phyloP scores from a whole-genome alignment of 2,113 vertebrate species.

The Neotoma lepida region DNA sequence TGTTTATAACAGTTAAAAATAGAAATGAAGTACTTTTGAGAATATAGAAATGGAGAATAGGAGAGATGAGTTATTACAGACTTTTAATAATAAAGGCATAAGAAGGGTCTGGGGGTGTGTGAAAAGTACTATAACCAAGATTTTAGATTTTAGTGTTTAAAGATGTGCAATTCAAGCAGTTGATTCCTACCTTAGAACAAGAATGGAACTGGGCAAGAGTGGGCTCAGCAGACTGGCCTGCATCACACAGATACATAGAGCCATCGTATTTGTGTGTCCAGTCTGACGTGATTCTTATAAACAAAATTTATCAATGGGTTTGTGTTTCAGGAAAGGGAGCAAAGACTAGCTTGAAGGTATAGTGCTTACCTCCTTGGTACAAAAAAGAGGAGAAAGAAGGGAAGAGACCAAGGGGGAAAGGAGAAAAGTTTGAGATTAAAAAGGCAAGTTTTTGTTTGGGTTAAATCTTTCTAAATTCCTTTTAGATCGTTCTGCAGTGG shows the following conservation, averaged over 20 bases:
- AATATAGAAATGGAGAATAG: slow-evolving; percentile 30
- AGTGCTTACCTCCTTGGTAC: not conserved
- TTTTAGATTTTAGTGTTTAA: slow-evolving; percentile 58
- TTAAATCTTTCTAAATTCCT: slow-evolving; percentile 58
- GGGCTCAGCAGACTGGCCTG: not conserved
- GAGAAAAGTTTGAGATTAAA: slow-evolving; percentile 28
- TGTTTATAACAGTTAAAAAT: slow-evolving; percentile 21
- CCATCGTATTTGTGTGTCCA: not conserved
- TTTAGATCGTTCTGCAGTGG: slow-evolving; percentile 95
- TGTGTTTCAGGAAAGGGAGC: slow-evolving; percentile 30
- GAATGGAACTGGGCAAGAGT: not conserved
- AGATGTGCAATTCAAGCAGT: not conserved
- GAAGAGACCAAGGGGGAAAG: not conserved
- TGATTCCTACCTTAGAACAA: slow-evolving; percentile 32
- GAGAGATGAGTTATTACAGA: slow-evolving; percentile 14
- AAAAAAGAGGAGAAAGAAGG: not conserved
- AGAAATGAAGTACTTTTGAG: not conserved
- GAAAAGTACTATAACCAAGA: slow-evolving; percentile 7
- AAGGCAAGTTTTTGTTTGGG: not conserved
- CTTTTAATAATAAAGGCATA: not conserved
- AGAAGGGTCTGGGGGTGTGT: slow-evolving; percentile 34
- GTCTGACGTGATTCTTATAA: not conserved
- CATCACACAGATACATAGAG: not conserved
- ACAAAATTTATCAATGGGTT: not conserved
- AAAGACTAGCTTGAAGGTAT: not conserved